phyloP scores from a whole-genome alignment of 2,888 invertebrate species.

The Sesamia inferens region DNA sequence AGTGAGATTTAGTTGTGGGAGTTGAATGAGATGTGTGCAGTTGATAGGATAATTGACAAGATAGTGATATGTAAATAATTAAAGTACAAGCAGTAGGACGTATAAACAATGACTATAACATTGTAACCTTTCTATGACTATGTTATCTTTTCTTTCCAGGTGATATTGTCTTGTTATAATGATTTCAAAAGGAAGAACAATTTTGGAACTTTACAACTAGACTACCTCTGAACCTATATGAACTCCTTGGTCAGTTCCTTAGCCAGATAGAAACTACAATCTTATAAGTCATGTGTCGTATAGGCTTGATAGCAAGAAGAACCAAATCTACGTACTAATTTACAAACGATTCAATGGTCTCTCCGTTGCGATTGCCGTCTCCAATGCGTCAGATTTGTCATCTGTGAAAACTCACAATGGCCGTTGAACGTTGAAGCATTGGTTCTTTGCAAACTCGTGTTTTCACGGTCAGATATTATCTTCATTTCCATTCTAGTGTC shows the following conservation, averaged over 20 bases:
- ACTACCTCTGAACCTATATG: not conserved
- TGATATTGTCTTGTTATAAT: not conserved
- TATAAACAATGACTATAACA: not conserved
- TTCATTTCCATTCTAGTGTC: not conserved
- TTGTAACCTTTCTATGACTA: no score
- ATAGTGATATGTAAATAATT: not conserved
- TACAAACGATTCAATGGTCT: not conserved
- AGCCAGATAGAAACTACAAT: not conserved
- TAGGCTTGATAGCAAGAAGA: not conserved
- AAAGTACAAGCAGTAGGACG: not conserved
- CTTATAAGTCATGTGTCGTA: no score
- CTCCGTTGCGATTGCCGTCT: not conserved
- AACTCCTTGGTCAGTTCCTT: conserved; percentile 4
- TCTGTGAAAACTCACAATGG: not conserved
- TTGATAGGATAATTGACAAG: conserved; percentile 22
- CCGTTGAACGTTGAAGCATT: not conserved
- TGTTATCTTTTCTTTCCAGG: not conserved
- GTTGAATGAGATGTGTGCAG: conserved; percentile 18
- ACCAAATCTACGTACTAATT: not conserved
- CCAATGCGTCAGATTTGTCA: not conserved
- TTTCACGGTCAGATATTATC: conserved; percentile 10
- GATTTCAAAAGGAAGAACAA: not conserved
- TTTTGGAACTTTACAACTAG: not conserved
- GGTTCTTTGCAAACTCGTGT: not conserved
- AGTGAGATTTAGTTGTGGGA: conserved; percentile 61